Conservation (phyloP, 1,140 invertebrate species). For the Potamilus streckersoni region DNA sequence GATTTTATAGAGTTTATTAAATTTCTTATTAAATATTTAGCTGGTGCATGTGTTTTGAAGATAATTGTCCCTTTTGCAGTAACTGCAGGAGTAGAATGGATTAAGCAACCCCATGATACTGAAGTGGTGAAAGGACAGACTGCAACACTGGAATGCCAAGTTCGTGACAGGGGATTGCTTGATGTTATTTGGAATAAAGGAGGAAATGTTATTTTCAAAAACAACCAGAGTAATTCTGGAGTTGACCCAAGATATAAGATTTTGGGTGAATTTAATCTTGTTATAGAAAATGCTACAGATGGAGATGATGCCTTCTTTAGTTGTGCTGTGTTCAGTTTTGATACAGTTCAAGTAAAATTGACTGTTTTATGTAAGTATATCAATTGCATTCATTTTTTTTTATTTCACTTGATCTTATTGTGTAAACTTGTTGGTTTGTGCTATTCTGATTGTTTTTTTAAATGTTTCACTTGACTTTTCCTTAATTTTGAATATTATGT, state of each 20-base stretch:
- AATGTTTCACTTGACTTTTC: neutral
- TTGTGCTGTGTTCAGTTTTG: slow-evolving; percentile 30
- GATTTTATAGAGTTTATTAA: too few relatives aligned
- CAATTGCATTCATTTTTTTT: neutral
- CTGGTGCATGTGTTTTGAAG: too few relatives aligned
- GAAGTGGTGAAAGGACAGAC: too few relatives aligned
- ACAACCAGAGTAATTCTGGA: neutral
- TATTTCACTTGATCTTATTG: neutral
- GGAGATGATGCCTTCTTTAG: slow-evolving; percentile 25
- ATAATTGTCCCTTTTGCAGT: too few relatives aligned
- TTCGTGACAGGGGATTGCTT: too few relatives aligned
- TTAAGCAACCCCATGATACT: too few relatives aligned
- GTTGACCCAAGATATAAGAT: neutral
- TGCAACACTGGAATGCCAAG: too few relatives aligned
- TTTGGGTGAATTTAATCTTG: slow-evolving; percentile 16
- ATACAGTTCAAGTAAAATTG: slow-evolving; percentile 24
- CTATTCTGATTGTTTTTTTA: neutral
- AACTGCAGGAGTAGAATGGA: too few relatives aligned
- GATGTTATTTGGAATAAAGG: slow-evolving; percentile 21
- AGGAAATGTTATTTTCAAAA: slow-evolving; percentile 9
- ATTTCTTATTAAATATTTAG: too few relatives aligned
- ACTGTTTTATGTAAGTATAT: slow-evolving; percentile 33
- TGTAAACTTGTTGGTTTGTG: neutral
- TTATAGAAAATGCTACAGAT: slow-evolving; percentile 25
- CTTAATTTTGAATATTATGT: neutral